Evolutionary conservation across 2,113 vertebrate species (phyloP).

Genomic region (Eubucco bourcierii): DNA sequence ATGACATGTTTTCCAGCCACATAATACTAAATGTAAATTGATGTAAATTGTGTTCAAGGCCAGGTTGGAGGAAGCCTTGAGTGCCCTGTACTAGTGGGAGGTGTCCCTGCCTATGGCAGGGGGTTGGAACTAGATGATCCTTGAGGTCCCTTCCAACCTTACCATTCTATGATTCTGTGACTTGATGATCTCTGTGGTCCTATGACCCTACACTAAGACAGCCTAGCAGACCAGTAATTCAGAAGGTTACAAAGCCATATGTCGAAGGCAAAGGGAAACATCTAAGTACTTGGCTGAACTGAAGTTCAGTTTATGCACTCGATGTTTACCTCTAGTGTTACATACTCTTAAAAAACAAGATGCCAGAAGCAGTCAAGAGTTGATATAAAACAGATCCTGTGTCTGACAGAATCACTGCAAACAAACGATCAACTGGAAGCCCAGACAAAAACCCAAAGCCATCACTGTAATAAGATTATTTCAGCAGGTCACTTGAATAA

Average conservation of each 20-base stretch:
- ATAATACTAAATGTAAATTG: not conserved
- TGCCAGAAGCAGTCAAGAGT: not conserved
- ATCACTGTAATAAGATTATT: not conserved
- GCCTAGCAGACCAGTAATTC: not conserved
- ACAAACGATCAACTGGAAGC: not conserved
- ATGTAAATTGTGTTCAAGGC: not conserved
- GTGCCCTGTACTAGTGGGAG: too few relatives aligned
- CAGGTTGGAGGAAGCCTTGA: too few relatives aligned
- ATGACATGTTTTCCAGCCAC: not conserved
- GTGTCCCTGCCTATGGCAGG: too few relatives aligned
- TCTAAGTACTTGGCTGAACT: not conserved
- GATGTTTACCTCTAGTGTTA: not conserved
- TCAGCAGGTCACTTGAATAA: not conserved
- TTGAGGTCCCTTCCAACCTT: too few relatives aligned
- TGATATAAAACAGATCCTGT: not conserved
- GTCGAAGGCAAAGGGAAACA: not conserved
- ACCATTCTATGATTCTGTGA: too few relatives aligned
- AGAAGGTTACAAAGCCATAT: not conserved
- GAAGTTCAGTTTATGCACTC: not conserved
- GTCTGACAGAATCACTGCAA: not conserved
- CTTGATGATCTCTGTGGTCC: too few relatives aligned
- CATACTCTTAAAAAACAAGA: not conserved
- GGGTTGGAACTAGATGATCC: too few relatives aligned
- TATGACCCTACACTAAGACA: not conserved
- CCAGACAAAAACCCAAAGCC: not conserved